Base-by-base conservation (phyloP, 2,797 vertebrate genomes). In the Liparis tanakae region DNA sequence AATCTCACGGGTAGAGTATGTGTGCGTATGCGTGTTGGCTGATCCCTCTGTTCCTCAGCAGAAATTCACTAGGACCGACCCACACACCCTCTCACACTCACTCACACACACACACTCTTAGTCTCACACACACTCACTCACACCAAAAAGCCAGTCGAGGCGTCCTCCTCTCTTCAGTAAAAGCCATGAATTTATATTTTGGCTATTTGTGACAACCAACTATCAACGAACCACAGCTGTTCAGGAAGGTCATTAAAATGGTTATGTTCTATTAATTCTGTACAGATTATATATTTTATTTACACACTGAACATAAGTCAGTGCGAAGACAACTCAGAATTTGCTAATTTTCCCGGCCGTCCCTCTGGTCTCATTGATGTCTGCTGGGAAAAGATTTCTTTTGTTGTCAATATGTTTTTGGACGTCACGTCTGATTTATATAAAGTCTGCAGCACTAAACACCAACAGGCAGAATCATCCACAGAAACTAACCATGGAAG, bases 211-310 rank as follows among this genome's bases (percentile, higher is more conserved):
- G 86, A 89, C 76, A 74, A 80, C 51, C 65, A 70, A 80, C 74
- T 78, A 76, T 33, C 59, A 60, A 89, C 83, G 78, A 85, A 88
- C 77, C 91, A 84, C 85, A 85, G 83, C 83, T 82, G 72, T 66
- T 86, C 85, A 87, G 87, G 85, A 85, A 82, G 80, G 54, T 74
- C 77, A 88, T 93, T 92, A 92, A 94, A 93, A 92, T 76, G 62
- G 44, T 83, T 78, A 87, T 85, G 85, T 87, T 85, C 88, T 92
- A 90, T 85, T 84, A 70, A 94, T 93, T 94, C 93, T 95, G 93
- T 94, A 95, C 93, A 94, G 82, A 87, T 92, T 91, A 92, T 92
- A 93, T 91, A 92, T 91, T 92, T 88, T 89, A 92, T 92, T 91
- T 92, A 93, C 88, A 91, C 86, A 90, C 88, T 30, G 78, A 81